These are phyloP conservation scores for Tinea pellionella DNA, from an alignment of 2,888 invertebrate genomes.

Conservation along the genomic window DNA sequence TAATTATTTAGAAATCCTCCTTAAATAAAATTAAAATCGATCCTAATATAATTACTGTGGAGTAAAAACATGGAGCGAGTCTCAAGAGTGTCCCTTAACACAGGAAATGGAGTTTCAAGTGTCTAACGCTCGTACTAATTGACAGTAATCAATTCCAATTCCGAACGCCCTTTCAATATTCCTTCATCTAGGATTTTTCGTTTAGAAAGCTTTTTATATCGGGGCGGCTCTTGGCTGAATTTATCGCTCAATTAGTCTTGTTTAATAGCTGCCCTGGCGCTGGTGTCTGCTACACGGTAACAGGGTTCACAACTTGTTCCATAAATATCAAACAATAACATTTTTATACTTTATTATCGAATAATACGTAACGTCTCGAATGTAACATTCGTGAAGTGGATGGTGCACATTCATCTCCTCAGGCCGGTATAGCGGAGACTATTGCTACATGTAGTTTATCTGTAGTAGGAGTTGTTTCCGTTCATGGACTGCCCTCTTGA, in stretches of 20 bases:
- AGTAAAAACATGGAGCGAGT: neutral
- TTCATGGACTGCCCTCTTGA: too few relatives aligned
- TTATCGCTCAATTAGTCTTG: conserved; percentile 72
- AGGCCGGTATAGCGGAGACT: too few relatives aligned
- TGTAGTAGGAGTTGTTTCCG: too few relatives aligned
- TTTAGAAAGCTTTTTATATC: conserved; percentile 47
- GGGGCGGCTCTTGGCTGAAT: conserved; percentile 57
- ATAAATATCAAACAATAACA: neutral
- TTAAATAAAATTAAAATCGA: neutral
- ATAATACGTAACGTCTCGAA: too few relatives aligned
- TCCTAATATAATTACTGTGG: neutral
- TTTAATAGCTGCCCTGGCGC: conserved; percentile 69
- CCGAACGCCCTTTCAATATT: conserved; percentile 64
- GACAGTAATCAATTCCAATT: conserved; percentile 64
- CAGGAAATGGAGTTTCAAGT: conserved; percentile 14
- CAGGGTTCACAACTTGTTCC: conserved; percentile 47
- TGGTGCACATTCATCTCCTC: too few relatives aligned
- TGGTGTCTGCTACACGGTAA: conserved; percentile 63
- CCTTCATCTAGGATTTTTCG: conserved; percentile 51
- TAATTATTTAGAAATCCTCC: too few relatives aligned
- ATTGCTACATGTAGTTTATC: too few relatives aligned
- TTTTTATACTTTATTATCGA: too few relatives aligned
- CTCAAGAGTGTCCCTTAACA: neutral
- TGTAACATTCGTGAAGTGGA: too few relatives aligned
- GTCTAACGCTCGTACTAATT: conserved; percentile 35